Base-by-base conservation (phyloP, 1,140 invertebrate genomes). In the Micrasema longulum region DNA sequence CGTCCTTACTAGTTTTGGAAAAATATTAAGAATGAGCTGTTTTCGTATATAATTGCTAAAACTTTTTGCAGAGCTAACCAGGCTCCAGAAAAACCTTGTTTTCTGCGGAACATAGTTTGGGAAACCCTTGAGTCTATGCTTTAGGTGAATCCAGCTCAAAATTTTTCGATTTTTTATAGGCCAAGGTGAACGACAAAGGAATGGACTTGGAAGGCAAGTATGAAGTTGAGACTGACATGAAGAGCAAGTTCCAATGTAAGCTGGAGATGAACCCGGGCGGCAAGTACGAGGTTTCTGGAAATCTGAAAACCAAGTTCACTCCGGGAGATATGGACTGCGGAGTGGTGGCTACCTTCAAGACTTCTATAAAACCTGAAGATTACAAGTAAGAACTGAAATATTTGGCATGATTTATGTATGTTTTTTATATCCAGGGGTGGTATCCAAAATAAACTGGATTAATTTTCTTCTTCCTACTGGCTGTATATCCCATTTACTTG, bases 201-300 rank as follows among this genome's bases (percentile, higher is more conserved):
- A 10, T 91, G 0, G 84, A 89, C 62, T 20, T 88, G 0, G 82
- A 88, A 63, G 78, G 84, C 0, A 88, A 88, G 55, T 83, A 89
- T 12, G 83, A 87, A 12, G 81, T 88, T 4, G 55, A 88, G 0
- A 83, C 76, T 1, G 81, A 83, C 3, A 84, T 87, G 6, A 89
- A 91, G 76, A 89, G 86, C 22, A 90, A 91, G 70, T 86, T 89
- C 41, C 82, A 85, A 35, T 88, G 89, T 71, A 86, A 85, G 10
- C 50, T 92, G 1, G 85, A 87, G 31, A 63, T 92, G 1, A 86
- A 87, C 6, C 86, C 88, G n/a, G 85, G 88, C 11, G 87, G 86
- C 23, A 90, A 88, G 78, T 88, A 90, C 70, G 86, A 89, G 74
- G 79, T 90, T 0, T 87, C 88, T 7, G 86, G 88, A n/a, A 82